These are phyloP conservation scores for Drosophila mulleri DNA, from an alignment of 2,888 invertebrate genomes.

Conservation along the genomic window DNA sequence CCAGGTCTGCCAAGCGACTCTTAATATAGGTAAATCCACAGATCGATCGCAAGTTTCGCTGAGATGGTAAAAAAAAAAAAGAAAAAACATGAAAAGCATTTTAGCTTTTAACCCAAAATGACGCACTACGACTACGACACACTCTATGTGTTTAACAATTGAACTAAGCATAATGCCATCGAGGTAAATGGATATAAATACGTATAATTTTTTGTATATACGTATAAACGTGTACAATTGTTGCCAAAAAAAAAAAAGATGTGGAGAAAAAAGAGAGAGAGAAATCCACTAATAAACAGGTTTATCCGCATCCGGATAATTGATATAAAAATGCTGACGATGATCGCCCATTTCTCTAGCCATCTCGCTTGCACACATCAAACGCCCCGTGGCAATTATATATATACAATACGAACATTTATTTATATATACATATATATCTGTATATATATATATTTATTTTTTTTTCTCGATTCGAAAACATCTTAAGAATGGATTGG, in stretches of 20 bases:
- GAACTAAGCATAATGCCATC: constrained; percentile 37
- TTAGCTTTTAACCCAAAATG: constrained; percentile 45
- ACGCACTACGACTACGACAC: constrained; percentile 41
- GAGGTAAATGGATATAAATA: constrained; percentile 2
- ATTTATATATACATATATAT: constrained; percentile 27
- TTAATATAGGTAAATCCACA: constrained; percentile 7
- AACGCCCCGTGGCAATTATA: constrained; percentile 41
- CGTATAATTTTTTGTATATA: background rate
- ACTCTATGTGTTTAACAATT: constrained; percentile 46
- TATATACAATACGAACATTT: constrained; percentile 27
- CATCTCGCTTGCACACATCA: constrained; percentile 42
- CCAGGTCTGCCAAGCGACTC: background rate
- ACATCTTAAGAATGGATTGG: constrained; percentile 35
- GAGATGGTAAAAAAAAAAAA: constrained; percentile 37
- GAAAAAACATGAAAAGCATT: constrained; percentile 56
- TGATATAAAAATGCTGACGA: constrained; percentile 37
- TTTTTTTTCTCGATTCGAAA: constrained; percentile 9
- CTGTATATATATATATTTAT: constrained; percentile 17
- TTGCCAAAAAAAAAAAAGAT: constrained; percentile 34
- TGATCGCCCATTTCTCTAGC: constrained; percentile 46
- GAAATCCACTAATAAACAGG: constrained; percentile 60
- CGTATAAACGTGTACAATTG: constrained; percentile 22
- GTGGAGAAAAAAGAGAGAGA: constrained; percentile 8
- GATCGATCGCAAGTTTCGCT: constrained; percentile 22
- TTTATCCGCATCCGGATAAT: constrained; percentile 72